A percentile compares a stretch with the other conserved stretches of the same genome.
phyloP scores from a whole-genome alignment of 2,888 invertebrate species.

The Amblyjoppa fuscipennis region DNA sequence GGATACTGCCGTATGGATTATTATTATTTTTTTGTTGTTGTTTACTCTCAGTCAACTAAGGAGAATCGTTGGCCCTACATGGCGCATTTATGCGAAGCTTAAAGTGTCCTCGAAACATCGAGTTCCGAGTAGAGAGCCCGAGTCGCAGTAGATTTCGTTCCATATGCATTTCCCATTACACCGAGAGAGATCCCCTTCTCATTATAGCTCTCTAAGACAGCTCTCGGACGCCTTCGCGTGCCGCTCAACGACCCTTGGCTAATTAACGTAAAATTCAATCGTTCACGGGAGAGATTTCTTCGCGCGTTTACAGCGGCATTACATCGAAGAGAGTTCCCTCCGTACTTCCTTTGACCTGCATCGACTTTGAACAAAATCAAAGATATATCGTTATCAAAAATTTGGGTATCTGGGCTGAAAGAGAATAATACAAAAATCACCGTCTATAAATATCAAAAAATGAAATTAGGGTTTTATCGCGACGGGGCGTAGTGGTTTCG shows the following conservation, averaged over 20 bases:
- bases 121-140: constrained; percentile 39
- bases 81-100: constrained; percentile 36
- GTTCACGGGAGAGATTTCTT: constrained; percentile 74
- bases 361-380: background rate
- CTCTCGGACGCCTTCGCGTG: constrained; percentile 75
- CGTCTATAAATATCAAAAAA: background rate
- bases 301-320: constrained; percentile 58
- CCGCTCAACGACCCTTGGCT: constrained; percentile 80
- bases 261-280: constrained; percentile 82
- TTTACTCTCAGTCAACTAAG: background rate
- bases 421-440: background rate
- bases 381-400: background rate
- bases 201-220: constrained; percentile 71
- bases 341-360: background rate
- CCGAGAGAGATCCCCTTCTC: constrained; percentile 58
- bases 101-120: constrained; percentile 34
- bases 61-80: constrained; percentile 14
- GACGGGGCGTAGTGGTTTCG: constrained; percentile 24
- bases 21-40: background rate
- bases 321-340: constrained; percentile 38
- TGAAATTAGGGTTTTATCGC: constrained; percentile 29
- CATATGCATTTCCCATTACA: constrained; percentile 73
- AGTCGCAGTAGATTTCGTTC: constrained; percentile 66
- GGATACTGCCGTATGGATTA: background rate
- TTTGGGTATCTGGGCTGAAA: background rate